Evolutionary conservation across 2,113 vertebrate genomes (phyloP), one percentile per base, ranked within the genome.

Genomic region (Elaphurus davidianus): DNA sequence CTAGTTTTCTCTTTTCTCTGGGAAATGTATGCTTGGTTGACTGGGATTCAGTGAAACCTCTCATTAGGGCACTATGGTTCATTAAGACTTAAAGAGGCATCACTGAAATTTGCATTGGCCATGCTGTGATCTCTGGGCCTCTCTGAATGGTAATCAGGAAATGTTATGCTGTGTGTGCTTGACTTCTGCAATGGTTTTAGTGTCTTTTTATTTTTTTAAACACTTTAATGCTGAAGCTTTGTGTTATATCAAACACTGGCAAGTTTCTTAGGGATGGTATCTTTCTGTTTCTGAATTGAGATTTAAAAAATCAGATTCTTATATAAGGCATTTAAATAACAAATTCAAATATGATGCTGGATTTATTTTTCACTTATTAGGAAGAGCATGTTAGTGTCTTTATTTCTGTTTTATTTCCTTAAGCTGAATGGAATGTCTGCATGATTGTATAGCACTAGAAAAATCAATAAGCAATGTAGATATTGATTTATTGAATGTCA

Each of bases 31-130:
- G 98, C 98, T 97, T 98, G 97, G 96, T 96, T 98, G 98, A 94
- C 79, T 89, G 90, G 71, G 87, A 98, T 98, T 98, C 97, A 98
- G 90, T 98, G 98, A 99, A 99, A 99, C 98, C 97, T 98, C 97
- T 99, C 98, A 99, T 99, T 98, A 99, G 98, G 97, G 97, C 97
- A 98, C 87, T 95, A 98, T 15, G 98, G 98, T 98, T 99, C 98
- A 98, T 99, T 99, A 99, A 98, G 98, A 79, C 91, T 99, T 98
- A 98, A 98, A 98, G 98, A 99, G 97, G 98, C 98, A 96, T 99
- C 93, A 52, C 97, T 98, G 98, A 98, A 99, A 98, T 98, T 98
- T 97, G 98, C 98, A 98, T 98, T 98, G 98, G 94, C 98, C 98
- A 88, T 97, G 97, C 98, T 97, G 97, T 95, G 98, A 98, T 98